Conservation (phyloP, 1,140 invertebrate species). For the Lethrus apterus region DNA sequence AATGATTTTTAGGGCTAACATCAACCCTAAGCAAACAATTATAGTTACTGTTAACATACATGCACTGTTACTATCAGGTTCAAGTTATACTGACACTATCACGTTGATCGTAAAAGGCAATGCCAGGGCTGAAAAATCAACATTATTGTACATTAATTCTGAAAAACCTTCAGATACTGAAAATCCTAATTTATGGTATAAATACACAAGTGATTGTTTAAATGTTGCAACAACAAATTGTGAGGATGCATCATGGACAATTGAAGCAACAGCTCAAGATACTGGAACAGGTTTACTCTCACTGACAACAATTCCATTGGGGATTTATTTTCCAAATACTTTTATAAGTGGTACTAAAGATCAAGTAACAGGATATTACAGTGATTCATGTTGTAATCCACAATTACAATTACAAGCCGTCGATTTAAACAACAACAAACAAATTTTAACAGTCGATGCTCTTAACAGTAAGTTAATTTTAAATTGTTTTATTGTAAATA, state of each 20-base stretch:
- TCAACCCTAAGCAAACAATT: slow-evolving; percentile 34
- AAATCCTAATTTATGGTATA: slow-evolving; percentile 40
- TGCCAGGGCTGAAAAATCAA: slow-evolving; percentile 38
- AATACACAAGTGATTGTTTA: slow-evolving; percentile 45
- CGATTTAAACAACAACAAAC: slow-evolving; percentile 40
- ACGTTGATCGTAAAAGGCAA: background rate
- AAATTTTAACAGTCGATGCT: slow-evolving; percentile 40
- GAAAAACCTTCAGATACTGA: slow-evolving; percentile 31
- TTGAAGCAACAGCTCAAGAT: slow-evolving; percentile 43
- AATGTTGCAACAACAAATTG: slow-evolving; percentile 40
- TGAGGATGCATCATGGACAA: slow-evolving; percentile 43
- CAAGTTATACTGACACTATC: background rate
- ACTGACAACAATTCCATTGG: slow-evolving; percentile 39
- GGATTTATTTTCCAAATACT: slow-evolving; percentile 38
- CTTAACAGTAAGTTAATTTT: slow-evolving; percentile 18
- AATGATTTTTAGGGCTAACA: slow-evolving; percentile 26
- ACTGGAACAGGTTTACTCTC: slow-evolving; percentile 43
- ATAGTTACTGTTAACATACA: slow-evolving; percentile 29
- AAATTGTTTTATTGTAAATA: slow-evolving; percentile 3
- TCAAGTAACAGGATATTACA: slow-evolving; percentile 43
- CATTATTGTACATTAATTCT: slow-evolving; percentile 37
- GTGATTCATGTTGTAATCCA: slow-evolving; percentile 45
- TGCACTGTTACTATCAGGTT: slow-evolving; percentile 16
- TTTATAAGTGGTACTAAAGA: slow-evolving; percentile 44
- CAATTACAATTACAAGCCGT: slow-evolving; percentile 41